Evolutionary conservation across 1,140 invertebrate genomes (phyloP), one percentile per base, ranked within the genome.

Genomic region (Chironomus tepperi): DNA sequence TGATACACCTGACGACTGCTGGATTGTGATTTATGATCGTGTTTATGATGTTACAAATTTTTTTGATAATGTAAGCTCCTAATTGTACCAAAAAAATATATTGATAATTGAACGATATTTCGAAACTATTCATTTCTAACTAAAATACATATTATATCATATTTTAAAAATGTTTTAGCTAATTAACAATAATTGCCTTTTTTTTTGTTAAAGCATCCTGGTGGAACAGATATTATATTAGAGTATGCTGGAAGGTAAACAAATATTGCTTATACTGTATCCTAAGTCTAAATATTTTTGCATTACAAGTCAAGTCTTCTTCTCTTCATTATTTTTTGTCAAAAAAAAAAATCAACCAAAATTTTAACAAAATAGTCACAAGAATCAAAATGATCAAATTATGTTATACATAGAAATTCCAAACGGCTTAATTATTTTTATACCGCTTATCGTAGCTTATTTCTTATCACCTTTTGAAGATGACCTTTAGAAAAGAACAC

Each of bases 191-290:
- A n/a, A n/a, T n/a, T n/a, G n/a, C n/a, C n/a, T n/a, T 74, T 74
- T 77, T 79, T 77, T 77, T 78, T 75, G 76, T 80, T 81, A 7
- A 80, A 91, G 85, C 95, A 97, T 84, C 94, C 94, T 0, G 95
- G 94, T 42, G 94, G 94, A 3, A 85, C 86, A 2, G 94, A 96
- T 34, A 86, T 96, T 0, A 86, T 97, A 47, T 78, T 95, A 76
- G 94, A 97, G 78, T 88, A 95, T 79, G 93, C 93, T 0, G 95
- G 95, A 70, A 70, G 65, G 65, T 70, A 70, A 19, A 2, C 8
- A 70, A n/a, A n/a, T n/a, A n/a, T n/a, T n/a, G 2, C 65, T 3
- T 15, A 5, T 9, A 47, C 8, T 47, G 9, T 47, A 9, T 47
- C 15, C 2, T 12, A 47, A 47, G 42, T 8, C 43, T 47, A 12